These are phyloP conservation scores for Euura saliciscinereae DNA, from an alignment of 1,140 invertebrate species.

Conservation along the genomic window DNA sequence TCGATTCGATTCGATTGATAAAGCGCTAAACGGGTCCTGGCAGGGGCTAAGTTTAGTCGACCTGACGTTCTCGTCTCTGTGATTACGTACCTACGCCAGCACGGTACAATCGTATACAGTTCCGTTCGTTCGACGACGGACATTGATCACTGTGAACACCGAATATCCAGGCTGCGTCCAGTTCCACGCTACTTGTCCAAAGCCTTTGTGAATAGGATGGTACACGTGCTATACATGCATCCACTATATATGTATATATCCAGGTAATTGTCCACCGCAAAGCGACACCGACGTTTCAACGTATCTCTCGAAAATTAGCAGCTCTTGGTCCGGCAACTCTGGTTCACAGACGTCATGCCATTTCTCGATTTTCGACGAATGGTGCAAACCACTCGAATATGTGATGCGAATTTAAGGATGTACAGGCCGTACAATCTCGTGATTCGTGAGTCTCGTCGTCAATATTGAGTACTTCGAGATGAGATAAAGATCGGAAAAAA, in stretches of 20 bases:
- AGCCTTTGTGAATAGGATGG: neutral
- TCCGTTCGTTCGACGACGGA: neutral
- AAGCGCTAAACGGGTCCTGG: neutral
- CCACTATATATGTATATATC: neutral
- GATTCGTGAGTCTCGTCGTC: too few relatives aligned
- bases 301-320: neutral
- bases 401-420: too few relatives aligned
- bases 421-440: too few relatives aligned
- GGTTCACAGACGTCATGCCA: too few relatives aligned
- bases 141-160: neutral
- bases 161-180: neutral
- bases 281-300: neutral
- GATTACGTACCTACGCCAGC: neutral
- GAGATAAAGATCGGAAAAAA: too few relatives aligned
- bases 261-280: neutral
- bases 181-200: neutral
- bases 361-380: too few relatives aligned
- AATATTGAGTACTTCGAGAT: too few relatives aligned
- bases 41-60: neutral
- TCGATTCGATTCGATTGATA: neutral
- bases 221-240: neutral
- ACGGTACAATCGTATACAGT: too few relatives aligned
- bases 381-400: too few relatives aligned
- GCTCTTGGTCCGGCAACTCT: neutral
- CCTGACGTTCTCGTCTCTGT: neutral